Evolutionary conservation across 2,797 vertebrate species (phyloP), one percentile per base, ranked within the genome.

Genomic region (Malacoraja senta): DNA sequence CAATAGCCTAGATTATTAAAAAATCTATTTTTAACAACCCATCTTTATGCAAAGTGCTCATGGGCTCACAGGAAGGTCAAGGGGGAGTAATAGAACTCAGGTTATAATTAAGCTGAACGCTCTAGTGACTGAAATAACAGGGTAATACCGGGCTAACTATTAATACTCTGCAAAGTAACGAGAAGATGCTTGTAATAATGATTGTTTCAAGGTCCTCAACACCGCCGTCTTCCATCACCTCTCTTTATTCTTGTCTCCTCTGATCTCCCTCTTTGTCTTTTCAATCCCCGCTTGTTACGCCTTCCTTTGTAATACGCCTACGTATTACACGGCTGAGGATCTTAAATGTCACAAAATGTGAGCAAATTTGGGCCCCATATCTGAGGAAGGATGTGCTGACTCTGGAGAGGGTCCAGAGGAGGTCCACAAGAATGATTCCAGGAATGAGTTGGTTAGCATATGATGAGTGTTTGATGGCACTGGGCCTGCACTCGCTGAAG

Each of bases 61-160:
- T 91, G 19, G 53, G 38, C 32, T 91, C 90, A 91, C 68, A 91
- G 68, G 90, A 72, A 91, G 26, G 68, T 53, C 68, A 91, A 9
- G 2, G 9, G 21, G 71, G 10, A 74, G 90, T 24, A 74, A 91
- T 35, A 74, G 1, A 10, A 91, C 38, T 74, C 38, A 74, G 71
- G 90, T 44, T 91, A 53, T 91, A 72, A 91, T 91, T 74, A 53
- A 72, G 72, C 9, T 74, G 71, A 53, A 15, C 19, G 29, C 90
- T 35, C 15, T 9, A 53, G 13, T 44, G 21, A 91, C 32, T 71
- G 21, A 91, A 91, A 74, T 91, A 74, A 91, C 35, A 44, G 63
- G 84, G 29, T 88, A 88, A 65, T 88, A 88, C n/a, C 17, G 32
- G 84, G 84, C 61, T 65, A 61, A 65, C 61, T 65, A 17, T 1